A percentile compares a stretch with the other conserved stretches of the same genome.
These are phyloP conservation scores for Calephelis perditalis DNA, from an alignment of 2,888 invertebrate species.

Conservation along the genomic window DNA sequence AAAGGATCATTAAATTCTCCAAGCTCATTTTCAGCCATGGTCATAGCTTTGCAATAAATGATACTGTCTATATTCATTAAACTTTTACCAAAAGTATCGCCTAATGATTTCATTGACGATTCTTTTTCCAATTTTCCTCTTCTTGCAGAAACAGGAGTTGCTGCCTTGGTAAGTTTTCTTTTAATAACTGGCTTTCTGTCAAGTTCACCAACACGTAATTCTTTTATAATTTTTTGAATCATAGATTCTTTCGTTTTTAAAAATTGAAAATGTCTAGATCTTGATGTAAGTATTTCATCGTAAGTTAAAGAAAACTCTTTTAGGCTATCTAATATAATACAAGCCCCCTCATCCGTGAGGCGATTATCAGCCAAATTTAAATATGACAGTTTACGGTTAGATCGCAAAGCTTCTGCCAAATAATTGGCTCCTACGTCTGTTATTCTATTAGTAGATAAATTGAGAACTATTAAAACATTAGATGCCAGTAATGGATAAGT, in stretches of 20 bases:
- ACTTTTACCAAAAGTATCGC: constrained; percentile 29
- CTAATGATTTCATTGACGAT: constrained; percentile 29
- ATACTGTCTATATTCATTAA: constrained; percentile 28
- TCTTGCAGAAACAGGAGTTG: constrained; percentile 21
- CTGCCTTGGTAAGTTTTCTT: constrained; percentile 27
- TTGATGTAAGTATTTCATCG: constrained; percentile 39
- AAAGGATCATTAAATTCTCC: constrained; percentile 44
- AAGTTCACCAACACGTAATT: constrained; percentile 33
- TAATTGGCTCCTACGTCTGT: constrained; percentile 44
- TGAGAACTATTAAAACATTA: constrained; percentile 40
- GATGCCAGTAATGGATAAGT: constrained; percentile 39
- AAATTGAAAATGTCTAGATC: constrained; percentile 34
- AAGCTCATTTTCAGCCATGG: constrained; percentile 33
- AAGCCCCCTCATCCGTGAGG: constrained; percentile 45
- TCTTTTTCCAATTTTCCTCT: constrained; percentile 37
- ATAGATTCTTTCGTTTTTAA: constrained; percentile 37
- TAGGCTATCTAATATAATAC: constrained; percentile 36
- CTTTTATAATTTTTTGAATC: constrained; percentile 30
- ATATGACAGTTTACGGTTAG: constrained; percentile 46
- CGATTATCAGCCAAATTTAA: constrained; percentile 49
- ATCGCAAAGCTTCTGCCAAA: constrained; percentile 41
- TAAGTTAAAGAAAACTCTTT: constrained; percentile 40
- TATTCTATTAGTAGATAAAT: constrained; percentile 49
- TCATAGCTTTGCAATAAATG: constrained; percentile 38
- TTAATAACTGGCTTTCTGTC: constrained; percentile 31